Evolutionary conservation across 2,113 vertebrate genomes (phyloP), one percentile per base, ranked within the genome.

Genomic region (Oxyura jamaicensis): DNA sequence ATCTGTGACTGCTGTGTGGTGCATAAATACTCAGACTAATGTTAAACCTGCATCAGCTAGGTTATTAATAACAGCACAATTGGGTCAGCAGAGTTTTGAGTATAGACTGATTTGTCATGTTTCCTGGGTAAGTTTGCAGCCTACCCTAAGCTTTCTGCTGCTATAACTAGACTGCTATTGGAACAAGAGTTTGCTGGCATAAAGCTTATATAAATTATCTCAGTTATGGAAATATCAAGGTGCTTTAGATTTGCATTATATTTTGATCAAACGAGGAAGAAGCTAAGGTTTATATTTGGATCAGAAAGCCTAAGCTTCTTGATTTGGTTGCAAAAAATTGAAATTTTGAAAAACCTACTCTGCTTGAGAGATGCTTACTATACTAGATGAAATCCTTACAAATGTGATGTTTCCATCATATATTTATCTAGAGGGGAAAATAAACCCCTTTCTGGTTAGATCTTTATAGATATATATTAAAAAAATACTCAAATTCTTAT

Each of bases 11-110:
- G 42, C 60, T 1, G 8, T 23, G 41, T 77, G 72, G 59, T 39
- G 42, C 59, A 67, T 11, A 72, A 85, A 79, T 23, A 71, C 15
- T 58, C 48, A 50, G 53, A 68, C 35, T 86, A 74, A 41, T 31
- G 46, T 44, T 82, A 78, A 88, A 94, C 83, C 68, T 72, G 69
- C 80, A 83, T 69, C 22, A 59, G 52, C 36, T 29, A 25, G 7
- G 26, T 72, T 92, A 84, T 92, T 89, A 84, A 78, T 68, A 84
- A 82, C 77, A 81, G 35, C 65, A 89, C 31, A 95, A 75, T 29
- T 81, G 46, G 79, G 65, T 91, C 80, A 95, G 80, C 33, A 69
- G 42, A 0, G 0, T 23, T 44, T 29, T 60, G 58, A 73, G 18
- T 9, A 16, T 31, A 76, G 90, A 66, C 63, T 6, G 3, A 77